A percentile compares a stretch with the other conserved stretches of the same genome.
phyloP scores from a whole-genome alignment of 2,888 invertebrate species.

The Nezara viridula region DNA sequence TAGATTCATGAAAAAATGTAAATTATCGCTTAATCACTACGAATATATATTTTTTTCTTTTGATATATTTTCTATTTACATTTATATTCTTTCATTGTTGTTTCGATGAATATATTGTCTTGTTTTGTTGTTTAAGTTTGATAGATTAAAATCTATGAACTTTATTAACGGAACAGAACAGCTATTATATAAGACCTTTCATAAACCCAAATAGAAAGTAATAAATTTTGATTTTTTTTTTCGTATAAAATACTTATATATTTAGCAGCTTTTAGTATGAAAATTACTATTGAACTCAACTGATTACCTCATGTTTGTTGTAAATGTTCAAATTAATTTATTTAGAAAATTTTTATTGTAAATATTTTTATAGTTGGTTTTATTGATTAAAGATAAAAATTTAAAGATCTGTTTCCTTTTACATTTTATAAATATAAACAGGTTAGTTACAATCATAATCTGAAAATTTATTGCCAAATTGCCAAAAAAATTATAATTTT shows the following conservation, averaged over 20 bases:
- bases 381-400: neutral
- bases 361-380: neutral
- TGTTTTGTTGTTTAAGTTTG: neutral
- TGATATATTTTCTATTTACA: neutral
- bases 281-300: neutral
- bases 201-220: neutral
- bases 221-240: neutral
- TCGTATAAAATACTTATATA: conserved; percentile 7
- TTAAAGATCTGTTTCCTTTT: conserved; percentile 1
- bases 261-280: neutral
- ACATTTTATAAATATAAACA: neutral
- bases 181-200: neutral
- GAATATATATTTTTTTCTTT: neutral
- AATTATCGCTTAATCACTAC: neutral
- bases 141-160: neutral
- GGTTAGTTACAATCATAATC: neutral
- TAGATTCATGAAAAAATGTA: neutral
- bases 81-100: neutral
- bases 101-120: neutral
- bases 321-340: neutral
- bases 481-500: neutral
- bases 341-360: neutral
- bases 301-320: conserved; percentile 30
- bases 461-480: neutral
- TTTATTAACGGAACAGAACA: neutral